Evolutionary conservation across 2,797 vertebrate genomes (phyloP).

Genomic region (Argya squamiceps): DNA sequence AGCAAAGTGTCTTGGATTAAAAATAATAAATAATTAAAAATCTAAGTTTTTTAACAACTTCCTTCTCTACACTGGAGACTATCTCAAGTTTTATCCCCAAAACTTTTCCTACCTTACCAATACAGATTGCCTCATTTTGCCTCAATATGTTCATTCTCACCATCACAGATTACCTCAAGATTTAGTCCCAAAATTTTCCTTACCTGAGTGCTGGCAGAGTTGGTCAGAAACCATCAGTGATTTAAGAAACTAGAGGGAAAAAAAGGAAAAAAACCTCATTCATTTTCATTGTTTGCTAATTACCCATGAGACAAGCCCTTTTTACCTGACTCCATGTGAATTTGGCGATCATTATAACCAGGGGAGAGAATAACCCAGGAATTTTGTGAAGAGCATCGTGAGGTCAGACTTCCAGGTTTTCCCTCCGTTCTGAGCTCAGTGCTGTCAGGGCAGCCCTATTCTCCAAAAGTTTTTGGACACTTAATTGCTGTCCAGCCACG

Average conservation of each 20-base stretch:
- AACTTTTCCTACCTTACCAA: not conserved
- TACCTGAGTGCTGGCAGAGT: not conserved
- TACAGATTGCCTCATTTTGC: not conserved
- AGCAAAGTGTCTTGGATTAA: not conserved
- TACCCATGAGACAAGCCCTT: not conserved
- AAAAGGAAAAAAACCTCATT: not conserved
- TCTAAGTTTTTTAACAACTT: not conserved
- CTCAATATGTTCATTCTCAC: not conserved
- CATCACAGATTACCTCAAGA: not conserved
- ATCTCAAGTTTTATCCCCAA: not conserved
- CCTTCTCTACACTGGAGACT: not conserved
- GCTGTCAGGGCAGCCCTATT: rapidly evolving
- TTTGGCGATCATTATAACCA: rapidly evolving
- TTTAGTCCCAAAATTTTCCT: not conserved
- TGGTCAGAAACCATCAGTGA: not conserved
- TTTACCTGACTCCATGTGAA: not conserved
- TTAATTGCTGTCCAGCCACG: rapidly evolving
- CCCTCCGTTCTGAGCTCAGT: not conserved
- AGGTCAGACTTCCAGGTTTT: not conserved
- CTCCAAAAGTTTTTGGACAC: not conserved
- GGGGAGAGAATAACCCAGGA: not conserved
- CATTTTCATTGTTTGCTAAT: not conserved
- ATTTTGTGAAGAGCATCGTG: not conserved
- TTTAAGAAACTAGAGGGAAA: not conserved
- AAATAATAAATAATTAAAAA: not conserved